These are phyloP conservation scores for Tetragnatha montana DNA, from an alignment of 2,888 invertebrate genomes.

Conservation along the genomic window DNA sequence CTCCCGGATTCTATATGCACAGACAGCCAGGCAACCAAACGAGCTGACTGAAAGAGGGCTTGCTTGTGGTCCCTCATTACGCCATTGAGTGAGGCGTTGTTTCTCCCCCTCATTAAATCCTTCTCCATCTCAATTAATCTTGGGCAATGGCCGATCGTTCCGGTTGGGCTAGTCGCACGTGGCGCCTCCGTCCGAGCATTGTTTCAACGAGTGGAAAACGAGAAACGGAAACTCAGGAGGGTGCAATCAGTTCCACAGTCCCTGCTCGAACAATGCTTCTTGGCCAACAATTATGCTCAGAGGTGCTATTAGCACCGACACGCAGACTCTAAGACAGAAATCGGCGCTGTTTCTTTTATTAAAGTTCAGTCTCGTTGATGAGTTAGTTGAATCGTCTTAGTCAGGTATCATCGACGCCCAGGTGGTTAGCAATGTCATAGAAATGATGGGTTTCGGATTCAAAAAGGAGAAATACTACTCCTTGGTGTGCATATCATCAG, in stretches of 20 bases:
- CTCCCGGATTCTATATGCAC: no score
- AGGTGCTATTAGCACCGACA: not conserved
- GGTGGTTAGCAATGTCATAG: no score
- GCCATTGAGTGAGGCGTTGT: not conserved
- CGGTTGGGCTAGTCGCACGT: not conserved
- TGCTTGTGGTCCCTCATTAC: not conserved
- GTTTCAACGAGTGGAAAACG: conserved; percentile 45
- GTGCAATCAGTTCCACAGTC: conserved; percentile 54
- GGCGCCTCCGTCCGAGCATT: conserved; percentile 20
- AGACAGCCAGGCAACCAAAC: no score
- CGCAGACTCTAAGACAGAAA: not conserved
- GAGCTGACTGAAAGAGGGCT: no score
- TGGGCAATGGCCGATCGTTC: not conserved
- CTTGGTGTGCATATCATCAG: no score
- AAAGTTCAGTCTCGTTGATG: no score
- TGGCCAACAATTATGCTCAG: not conserved
- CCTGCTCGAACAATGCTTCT: not conserved
- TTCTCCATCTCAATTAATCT: conserved; percentile 22
- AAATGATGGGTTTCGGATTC: no score
- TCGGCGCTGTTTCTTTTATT: not conserved
- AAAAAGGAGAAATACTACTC: no score
- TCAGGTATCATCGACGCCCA: no score
- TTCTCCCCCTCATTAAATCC: not conserved
- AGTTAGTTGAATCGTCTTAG: no score
- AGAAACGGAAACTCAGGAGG: conserved; percentile 34